A percentile compares a stretch with the other conserved stretches of the same genome.
These are phyloP conservation scores for Trachelipus rathkii DNA, from an alignment of 1,140 invertebrate genomes.

Conservation along the genomic window DNA sequence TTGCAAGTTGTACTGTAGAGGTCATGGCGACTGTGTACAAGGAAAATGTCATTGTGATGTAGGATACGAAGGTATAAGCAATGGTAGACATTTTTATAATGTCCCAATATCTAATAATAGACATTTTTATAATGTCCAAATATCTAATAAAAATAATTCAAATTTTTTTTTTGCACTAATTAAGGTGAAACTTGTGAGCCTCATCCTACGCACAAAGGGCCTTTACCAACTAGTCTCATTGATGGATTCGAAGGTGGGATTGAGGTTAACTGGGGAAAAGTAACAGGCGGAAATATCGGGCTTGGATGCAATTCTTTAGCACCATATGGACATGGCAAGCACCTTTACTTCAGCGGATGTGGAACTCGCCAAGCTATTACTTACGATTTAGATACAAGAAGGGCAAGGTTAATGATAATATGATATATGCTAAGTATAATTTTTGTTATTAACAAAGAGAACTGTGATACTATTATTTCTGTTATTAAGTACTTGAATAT, in stretches of 20 bases:
- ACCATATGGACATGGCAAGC: conserved; percentile 53
- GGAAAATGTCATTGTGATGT: conserved; percentile 52
- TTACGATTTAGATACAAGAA: conserved; percentile 50
- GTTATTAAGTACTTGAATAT: no score
- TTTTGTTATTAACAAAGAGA: no score
- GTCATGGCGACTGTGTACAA: conserved; percentile 51
- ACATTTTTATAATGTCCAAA: not conserved
- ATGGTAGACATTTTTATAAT: not conserved
- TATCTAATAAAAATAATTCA: not conserved
- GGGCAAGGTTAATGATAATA: conserved; percentile 47
- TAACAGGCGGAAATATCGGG: conserved; percentile 52
- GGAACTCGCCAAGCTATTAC: conserved; percentile 52
- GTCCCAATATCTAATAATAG: not conserved
- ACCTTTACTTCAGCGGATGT: conserved; percentile 55
- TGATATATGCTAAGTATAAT: conserved; percentile 1
- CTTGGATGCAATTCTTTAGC: conserved; percentile 53
- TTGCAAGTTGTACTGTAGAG: conserved; percentile 52
- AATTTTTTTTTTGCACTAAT: not conserved
- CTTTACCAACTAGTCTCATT: conserved; percentile 47
- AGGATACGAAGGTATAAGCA: conserved; percentile 49
- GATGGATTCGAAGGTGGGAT: conserved; percentile 54
- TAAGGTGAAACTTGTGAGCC: conserved; percentile 39
- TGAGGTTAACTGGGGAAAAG: conserved; percentile 50
- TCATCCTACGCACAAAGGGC: conserved; percentile 42
- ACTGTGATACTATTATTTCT: no score